These are phyloP conservation scores for Drosophila flavopinicola DNA, from an alignment of 2,888 invertebrate species.

Conservation along the genomic window DNA sequence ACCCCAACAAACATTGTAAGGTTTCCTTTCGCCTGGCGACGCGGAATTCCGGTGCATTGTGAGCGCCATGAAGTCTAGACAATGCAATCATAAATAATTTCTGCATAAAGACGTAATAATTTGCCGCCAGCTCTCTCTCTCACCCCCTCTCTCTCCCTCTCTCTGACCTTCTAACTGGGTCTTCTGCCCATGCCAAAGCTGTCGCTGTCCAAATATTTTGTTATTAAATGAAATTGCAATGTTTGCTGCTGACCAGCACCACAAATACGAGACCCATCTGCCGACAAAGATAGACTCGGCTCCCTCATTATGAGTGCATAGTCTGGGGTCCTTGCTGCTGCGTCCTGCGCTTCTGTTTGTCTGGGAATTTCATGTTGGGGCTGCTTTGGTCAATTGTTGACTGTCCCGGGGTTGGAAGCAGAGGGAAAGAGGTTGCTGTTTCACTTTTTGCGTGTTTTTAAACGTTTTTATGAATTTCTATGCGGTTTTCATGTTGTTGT, in stretches of 20 bases:
- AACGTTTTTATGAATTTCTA: constrained; percentile 68
- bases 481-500: constrained; percentile 30
- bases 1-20: constrained; percentile 48
- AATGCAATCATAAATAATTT: constrained; percentile 78
- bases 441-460: constrained; percentile 66
- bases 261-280: constrained; percentile 18
- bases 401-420: neutral
- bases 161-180: constrained; percentile 27
- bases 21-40: constrained; percentile 41
- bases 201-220: constrained; percentile 68
- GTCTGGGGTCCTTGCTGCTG: constrained; percentile 5
- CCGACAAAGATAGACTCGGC: neutral
- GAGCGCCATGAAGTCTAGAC: constrained; percentile 71
- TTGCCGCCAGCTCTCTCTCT: constrained; percentile 40
- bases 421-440: constrained; percentile 22
- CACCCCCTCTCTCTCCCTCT: neutral
- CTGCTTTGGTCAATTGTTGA: constrained; percentile 28
- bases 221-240: constrained; percentile 78
- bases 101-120: constrained; percentile 76
- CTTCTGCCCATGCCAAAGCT: constrained; percentile 8
- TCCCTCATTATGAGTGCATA: constrained; percentile 60
- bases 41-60: constrained; percentile 77
- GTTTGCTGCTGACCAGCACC: constrained; percentile 69
- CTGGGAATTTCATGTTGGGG: constrained; percentile 71
- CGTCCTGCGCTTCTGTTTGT: constrained; percentile 41